These are phyloP conservation scores for Microtus agrestis DNA, from an alignment of 2,797 vertebrate genomes.

Conservation along the genomic window DNA sequence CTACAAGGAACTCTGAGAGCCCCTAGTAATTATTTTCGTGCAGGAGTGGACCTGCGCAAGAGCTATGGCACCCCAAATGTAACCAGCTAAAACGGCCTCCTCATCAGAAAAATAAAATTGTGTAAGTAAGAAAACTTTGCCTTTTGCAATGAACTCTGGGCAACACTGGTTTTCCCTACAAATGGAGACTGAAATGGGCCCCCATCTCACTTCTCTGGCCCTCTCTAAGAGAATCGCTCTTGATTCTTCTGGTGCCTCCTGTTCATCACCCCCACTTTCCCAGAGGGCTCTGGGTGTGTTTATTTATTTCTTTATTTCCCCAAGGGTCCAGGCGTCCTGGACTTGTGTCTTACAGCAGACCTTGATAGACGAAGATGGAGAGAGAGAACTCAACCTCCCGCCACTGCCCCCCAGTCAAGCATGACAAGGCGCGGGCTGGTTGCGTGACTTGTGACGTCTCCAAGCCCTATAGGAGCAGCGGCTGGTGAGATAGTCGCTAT, in stretches of 20 bases:
- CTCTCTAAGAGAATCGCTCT: constrained; percentile 64
- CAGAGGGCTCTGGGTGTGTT: constrained; percentile 58
- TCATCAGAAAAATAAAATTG: background rate
- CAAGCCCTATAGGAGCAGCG: constrained; percentile 89
- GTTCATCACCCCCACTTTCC: constrained; percentile 7
- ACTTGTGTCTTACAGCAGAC: constrained; percentile 31
- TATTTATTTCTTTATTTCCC: constrained; percentile 78
- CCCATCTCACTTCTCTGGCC: background rate
- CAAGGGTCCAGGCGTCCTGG: background rate
- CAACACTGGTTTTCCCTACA: background rate
- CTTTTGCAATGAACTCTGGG: background rate
- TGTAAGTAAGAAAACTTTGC: background rate
- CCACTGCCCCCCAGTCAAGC: constrained; percentile 84
- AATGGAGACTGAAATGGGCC: background rate
- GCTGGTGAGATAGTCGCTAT: constrained; percentile 88
- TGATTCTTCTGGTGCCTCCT: constrained; percentile 49
- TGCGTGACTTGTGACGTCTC: constrained; percentile 90
- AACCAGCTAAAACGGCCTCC: constrained; percentile 68
- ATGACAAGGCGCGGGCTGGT: constrained; percentile 85
- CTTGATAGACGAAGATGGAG: constrained; percentile 81
- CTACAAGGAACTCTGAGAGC: constrained; percentile 29
- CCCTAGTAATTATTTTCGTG: background rate
- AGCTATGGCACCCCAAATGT: constrained; percentile 83
- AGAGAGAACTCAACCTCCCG: constrained; percentile 84
- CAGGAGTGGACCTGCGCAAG: constrained; percentile 60